Evolutionary conservation across 1,140 invertebrate genomes (phyloP).

Genomic region (Caenorhabditis tropicalis): DNA sequence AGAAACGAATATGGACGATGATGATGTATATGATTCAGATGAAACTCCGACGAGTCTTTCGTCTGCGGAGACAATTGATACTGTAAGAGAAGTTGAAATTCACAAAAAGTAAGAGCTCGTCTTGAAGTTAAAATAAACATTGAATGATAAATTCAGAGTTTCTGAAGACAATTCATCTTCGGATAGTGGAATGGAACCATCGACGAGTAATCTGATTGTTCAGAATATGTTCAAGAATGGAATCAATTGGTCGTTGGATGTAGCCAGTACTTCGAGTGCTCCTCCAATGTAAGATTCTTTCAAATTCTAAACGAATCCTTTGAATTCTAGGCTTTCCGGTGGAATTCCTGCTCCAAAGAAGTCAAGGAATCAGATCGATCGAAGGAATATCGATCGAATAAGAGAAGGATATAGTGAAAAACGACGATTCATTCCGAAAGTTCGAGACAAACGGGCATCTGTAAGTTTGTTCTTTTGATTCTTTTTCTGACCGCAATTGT

Average conservation of each 20-base stretch:
- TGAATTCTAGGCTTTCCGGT: not conserved
- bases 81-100: conserved; percentile 11
- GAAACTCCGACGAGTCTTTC: conserved; percentile 24
- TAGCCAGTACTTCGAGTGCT: conserved; percentile 14
- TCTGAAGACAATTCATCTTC: not conserved
- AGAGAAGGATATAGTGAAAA: conserved; percentile 34
- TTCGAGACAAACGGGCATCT: conserved; percentile 6
- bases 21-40: not conserved
- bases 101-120: not conserved
- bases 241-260: conserved; percentile 10
- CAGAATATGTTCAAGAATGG: conserved; percentile 13
- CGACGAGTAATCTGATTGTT: not conserved
- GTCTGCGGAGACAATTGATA: not conserved
- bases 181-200: conserved; percentile 19
- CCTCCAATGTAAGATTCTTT: not conserved
- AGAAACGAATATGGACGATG: not conserved
- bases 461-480: not conserved
- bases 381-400: not conserved
- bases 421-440: conserved; percentile 2
- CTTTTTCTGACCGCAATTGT: not conserved
- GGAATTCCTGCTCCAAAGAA: not conserved
- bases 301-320: not conserved
- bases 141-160: not conserved
- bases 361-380: not conserved
- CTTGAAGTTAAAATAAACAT: not conserved